Percentiles rank a stretch among this genome's conserved stretches.
Evolutionary conservation across 2,888 invertebrate species (phyloP).

Genomic region (Orchestes rusci): DNA sequence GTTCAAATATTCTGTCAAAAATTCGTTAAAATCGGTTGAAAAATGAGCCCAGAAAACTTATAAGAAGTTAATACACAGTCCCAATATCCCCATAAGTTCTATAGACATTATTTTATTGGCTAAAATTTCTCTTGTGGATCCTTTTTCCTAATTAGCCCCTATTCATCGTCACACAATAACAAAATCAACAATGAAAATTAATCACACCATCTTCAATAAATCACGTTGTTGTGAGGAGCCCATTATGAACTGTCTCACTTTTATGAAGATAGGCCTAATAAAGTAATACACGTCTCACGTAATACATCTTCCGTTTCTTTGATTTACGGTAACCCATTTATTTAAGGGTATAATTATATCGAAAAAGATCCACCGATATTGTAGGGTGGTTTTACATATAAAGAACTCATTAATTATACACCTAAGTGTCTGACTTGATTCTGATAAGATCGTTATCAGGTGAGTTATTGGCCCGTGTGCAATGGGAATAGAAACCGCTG

Average conservation of each 20-base stretch:
- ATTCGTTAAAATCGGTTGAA: too few relatives aligned
- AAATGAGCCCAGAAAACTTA: too few relatives aligned
- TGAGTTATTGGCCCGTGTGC: slow-evolving; percentile 13
- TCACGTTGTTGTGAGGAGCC: slow-evolving; percentile 24
- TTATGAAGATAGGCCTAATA: slow-evolving; percentile 33
- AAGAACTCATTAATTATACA: slow-evolving; percentile 21
- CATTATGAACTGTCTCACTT: slow-evolving; percentile 30
- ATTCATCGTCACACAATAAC: too few relatives aligned
- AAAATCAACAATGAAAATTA: too few relatives aligned
- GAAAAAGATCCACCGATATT: slow-evolving; percentile 14
- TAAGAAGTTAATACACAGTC: too few relatives aligned
- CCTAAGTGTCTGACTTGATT: slow-evolving; percentile 7
- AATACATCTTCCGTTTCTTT: slow-evolving; percentile 18
- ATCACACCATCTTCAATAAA: slow-evolving; percentile 21
- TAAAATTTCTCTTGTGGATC: too few relatives aligned
- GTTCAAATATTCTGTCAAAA: too few relatives aligned
- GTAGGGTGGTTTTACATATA: slow-evolving; percentile 8
- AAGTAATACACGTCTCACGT: slow-evolving; percentile 34
- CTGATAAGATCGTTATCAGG: slow-evolving; percentile 16
- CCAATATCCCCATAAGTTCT: too few relatives aligned
- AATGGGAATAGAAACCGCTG: slow-evolving; percentile 2
- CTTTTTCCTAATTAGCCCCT: too few relatives aligned
- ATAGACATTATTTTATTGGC: too few relatives aligned
- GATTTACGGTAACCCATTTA: slow-evolving; percentile 22
- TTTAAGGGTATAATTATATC: slow-evolving; percentile 24